Evolutionary conservation across 2,888 invertebrate species (phyloP).

Genomic region (Rhagonycha lutea): DNA sequence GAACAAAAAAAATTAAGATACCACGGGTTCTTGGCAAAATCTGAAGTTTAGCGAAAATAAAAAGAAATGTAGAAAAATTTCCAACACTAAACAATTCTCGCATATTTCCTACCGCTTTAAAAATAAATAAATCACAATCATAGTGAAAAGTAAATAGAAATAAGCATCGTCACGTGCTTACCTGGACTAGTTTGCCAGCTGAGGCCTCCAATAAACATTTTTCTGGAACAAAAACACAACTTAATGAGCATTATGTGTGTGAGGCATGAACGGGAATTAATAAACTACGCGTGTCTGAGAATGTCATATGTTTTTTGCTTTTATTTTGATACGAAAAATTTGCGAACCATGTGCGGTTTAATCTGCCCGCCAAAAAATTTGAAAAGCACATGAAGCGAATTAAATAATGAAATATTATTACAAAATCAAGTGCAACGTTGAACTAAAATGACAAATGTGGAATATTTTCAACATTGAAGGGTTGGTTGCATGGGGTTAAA

Average conservation of each 20-base stretch:
- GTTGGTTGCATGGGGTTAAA: slow-evolving; percentile 26
- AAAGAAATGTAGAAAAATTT: not conserved
- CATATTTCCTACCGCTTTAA: not conserved
- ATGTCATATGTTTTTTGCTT: slow-evolving; percentile 25
- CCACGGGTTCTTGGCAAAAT: not conserved
- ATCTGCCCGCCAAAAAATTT: slow-evolving; percentile 27
- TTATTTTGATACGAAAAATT: slow-evolving; percentile 17
- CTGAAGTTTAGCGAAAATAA: not conserved
- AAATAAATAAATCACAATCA: not conserved
- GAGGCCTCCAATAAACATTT: slow-evolving; percentile 99
- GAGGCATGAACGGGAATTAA: slow-evolving; percentile 19
- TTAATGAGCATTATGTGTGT: slow-evolving; percentile 10
- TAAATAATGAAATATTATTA: slow-evolving; percentile 8
- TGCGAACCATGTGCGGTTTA: slow-evolving; percentile 17
- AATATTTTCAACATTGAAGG: slow-evolving; percentile 25
- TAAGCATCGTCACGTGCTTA: slow-evolving; percentile 57
- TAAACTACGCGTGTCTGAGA: slow-evolving; percentile 31
- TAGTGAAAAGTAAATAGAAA: slow-evolving; percentile 2
- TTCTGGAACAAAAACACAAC: slow-evolving; percentile 79
- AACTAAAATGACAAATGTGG: slow-evolving; percentile 26
- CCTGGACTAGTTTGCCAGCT: slow-evolving; percentile 99
- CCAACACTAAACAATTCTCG: not conserved
- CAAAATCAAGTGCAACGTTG: slow-evolving; percentile 20
- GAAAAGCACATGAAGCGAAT: not conserved
- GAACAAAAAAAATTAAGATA: slow-evolving; percentile 34